Evolutionary conservation across 2,888 invertebrate species (phyloP).

Genomic region (Callyntrura sp.): DNA sequence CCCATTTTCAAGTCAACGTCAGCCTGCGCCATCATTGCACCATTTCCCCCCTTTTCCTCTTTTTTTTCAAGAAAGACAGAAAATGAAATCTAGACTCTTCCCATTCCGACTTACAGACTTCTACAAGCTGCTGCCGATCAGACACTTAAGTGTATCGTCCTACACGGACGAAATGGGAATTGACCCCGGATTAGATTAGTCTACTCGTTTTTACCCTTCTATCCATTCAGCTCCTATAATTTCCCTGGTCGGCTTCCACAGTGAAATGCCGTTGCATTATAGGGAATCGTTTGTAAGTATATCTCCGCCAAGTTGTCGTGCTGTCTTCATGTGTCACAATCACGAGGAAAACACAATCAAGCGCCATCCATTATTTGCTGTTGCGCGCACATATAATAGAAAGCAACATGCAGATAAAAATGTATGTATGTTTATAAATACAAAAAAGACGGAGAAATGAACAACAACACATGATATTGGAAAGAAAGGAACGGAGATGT

Average conservation of each 20-base stretch:
- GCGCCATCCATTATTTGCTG: background rate
- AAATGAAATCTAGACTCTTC: too few relatives aligned
- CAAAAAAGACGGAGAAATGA: background rate
- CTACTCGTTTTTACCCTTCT: constrained; percentile 25
- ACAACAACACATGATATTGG: too few relatives aligned
- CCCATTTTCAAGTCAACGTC: too few relatives aligned
- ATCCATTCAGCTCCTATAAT: background rate
- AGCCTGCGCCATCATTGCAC: background rate
- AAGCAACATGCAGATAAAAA: background rate
- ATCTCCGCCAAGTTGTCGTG: too few relatives aligned
- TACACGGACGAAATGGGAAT: constrained; percentile 48
- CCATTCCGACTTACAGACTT: too few relatives aligned
- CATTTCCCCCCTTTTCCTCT: background rate
- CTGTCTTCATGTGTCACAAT: constrained; percentile 7
- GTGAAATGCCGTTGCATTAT: background rate
- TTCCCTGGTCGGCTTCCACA: background rate
- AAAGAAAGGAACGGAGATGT: constrained; percentile 26
- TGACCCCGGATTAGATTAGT: constrained; percentile 52
- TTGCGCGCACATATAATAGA: background rate
- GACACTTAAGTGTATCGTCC: background rate
- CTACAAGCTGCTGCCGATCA: background rate
- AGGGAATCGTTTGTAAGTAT: background rate
- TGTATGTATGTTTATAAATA: background rate
- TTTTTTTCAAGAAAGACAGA: background rate
- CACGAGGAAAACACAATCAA: background rate